Evolutionary conservation across 35 echinoderm and acorn worm genomes (phyloP), one percentile per base, ranked within the genome.

Genomic region (Hemicentrotus pulcherrimus): DNA sequence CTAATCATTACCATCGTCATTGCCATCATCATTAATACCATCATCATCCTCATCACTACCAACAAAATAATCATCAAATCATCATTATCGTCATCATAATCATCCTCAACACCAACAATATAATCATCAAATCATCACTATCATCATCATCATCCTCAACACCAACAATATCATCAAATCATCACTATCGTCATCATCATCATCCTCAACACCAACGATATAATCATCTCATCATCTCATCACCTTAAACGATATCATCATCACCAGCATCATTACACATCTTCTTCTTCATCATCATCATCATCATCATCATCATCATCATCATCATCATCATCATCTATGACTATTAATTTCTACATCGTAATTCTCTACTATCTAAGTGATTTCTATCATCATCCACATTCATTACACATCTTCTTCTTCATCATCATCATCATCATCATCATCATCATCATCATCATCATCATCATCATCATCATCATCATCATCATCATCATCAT

Each of bases 401-500:
- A 41, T 41, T 41, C 35, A 41, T 1, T 41, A 41, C 35, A n/a
- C 35, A 41, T 41, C 35, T 1, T 41, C 35, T 1, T 41, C 35
- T 1, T 41, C 35, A 41, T 41, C 35, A 41, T 41, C 35, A 41
- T 55, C 2, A 55, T 52, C 9, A 14, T 87, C 19, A 87, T 87
- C 9, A 22, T 10, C 18, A 22, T 87, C 86, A 87, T 87, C 9
- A 87, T 87, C 9, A 87, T 87, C 86, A 87, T 87, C 90, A 4
- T 92, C 33, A 92, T 47, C 91, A 92, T 92, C 91, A 92, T 92
- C 91, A 47, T 92, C 91, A 92, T 92, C 91, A 92, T 47, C 91
- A 92, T 92, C 91, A 92, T 46, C 41, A 92, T 92, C 91, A 92
- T 46, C 91, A 92, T 92, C 91, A 47, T 92, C 33, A 47, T 92